phyloP scores from a whole-genome alignment of 2,113 vertebrate species.

The Phrynosoma platyrhinos region DNA sequence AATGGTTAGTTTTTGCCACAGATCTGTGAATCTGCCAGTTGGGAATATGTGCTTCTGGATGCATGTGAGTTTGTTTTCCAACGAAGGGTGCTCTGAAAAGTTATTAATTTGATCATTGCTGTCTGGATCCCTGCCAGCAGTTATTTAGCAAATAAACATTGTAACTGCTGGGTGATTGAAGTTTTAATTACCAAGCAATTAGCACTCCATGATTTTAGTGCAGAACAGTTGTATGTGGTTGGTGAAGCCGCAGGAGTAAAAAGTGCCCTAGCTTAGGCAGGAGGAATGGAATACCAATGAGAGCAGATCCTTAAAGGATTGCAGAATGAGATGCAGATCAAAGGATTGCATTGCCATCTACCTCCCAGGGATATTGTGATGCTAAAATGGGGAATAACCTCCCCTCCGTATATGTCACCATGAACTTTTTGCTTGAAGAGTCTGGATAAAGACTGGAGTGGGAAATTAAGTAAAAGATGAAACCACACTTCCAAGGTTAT shows the following conservation, averaged over 20 bases:
- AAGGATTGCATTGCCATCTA: neutral
- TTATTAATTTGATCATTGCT: conserved; percentile 56
- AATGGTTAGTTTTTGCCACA: neutral
- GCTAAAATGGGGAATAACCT: neutral
- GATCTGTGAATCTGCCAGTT: neutral
- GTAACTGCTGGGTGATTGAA: conserved; percentile 59
- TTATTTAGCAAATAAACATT: conserved; percentile 60
- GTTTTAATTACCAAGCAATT: conserved; percentile 69
- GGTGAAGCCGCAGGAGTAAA: neutral
- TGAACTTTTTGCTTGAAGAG: neutral
- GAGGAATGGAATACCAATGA: conserved; percentile 12
- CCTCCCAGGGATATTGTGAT: neutral
- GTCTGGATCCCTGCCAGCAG: conserved; percentile 61
- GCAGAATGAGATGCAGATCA: neutral
- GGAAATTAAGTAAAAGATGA: neutral
- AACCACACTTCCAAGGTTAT: too few relatives aligned
- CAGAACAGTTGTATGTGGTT: conserved; percentile 3
- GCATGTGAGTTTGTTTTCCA: conserved; percentile 4
- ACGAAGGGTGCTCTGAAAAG: conserved; percentile 47
- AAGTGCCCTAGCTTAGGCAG: conserved; percentile 6
- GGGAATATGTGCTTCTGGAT: neutral
- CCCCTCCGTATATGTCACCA: neutral
- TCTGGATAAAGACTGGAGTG: neutral
- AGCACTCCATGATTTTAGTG: conserved; percentile 54
- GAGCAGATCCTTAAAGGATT: neutral